A percentile compares a stretch with the other conserved stretches of the same genome.
Evolutionary conservation across 2,888 invertebrate species (phyloP).

Genomic region (Drosophila suboccidentalis): DNA sequence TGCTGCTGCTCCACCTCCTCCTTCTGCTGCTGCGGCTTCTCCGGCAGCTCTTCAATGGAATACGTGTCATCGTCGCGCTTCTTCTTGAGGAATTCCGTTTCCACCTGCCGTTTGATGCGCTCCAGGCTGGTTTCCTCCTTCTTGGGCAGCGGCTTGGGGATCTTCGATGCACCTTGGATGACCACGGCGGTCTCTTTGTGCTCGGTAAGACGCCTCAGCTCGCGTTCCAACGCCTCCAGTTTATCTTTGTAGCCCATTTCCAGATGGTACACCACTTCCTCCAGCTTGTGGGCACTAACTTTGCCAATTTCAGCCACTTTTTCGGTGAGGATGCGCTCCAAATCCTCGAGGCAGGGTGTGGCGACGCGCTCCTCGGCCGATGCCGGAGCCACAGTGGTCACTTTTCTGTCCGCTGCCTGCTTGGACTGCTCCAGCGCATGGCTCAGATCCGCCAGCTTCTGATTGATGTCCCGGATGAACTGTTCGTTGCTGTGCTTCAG

Average conservation of each 20-base stretch:
- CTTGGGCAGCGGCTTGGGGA: constrained; percentile 60
- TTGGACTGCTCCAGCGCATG: constrained; percentile 62
- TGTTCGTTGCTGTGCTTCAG: constrained; percentile 71
- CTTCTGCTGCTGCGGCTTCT: constrained; percentile 1
- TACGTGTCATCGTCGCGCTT: constrained; percentile 69
- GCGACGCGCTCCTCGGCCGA: constrained; percentile 42
- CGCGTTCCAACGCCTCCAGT: constrained; percentile 69
- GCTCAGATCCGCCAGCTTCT: constrained; percentile 67
- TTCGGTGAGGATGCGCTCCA: constrained; percentile 74
- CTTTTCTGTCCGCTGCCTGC: constrained; percentile 15
- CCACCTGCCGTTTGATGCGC: constrained; percentile 63
- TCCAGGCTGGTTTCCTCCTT: constrained; percentile 47
- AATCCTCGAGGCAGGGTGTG: constrained; percentile 70
- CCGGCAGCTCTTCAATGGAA: constrained; percentile 61
- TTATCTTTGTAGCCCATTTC: constrained; percentile 79
- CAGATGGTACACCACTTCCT: constrained; percentile 73
- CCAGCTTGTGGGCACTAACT: constrained; percentile 71
- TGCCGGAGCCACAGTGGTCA: constrained; percentile 3
- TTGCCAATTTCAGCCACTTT: constrained; percentile 80
- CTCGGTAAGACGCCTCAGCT: constrained; percentile 59
- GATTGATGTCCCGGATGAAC: constrained; percentile 74
- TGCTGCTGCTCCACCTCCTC: neutral
- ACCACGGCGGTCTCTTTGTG: constrained; percentile 12
- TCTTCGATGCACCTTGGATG: constrained; percentile 44
- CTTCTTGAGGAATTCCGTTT: constrained; percentile 56